Evolutionary conservation across 2,888 invertebrate species (phyloP), one percentile per base, ranked within the genome.

Genomic region (Marasmarcha lunaedactyla): DNA sequence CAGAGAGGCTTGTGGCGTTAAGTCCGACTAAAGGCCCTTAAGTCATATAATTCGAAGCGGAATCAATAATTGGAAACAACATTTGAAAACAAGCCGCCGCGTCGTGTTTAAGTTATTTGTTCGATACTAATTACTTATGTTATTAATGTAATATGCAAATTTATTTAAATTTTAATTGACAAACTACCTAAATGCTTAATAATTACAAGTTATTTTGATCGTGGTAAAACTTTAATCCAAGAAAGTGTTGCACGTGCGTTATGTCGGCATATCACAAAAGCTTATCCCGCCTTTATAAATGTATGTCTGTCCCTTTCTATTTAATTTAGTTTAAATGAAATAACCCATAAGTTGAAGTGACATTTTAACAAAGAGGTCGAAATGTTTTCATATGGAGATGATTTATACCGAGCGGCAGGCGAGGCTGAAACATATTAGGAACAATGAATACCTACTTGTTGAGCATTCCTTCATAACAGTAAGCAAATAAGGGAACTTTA

Each of bases 301-400:
- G 63, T 61, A 51, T 59, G 52, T 58, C 49, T 51, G 48, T 71
- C 68, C 61, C 64, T 64, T 62, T 72, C 71, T 52, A 65, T 70
- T 73, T 70, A 74, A 73, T 76, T 73, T 71, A 59, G 60, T 59
- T 76, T 68, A 74, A 71, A 70, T 70, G 77, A 65, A 79, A 67
- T 72, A 79, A 74, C 76, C 76, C 78, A 72, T 77, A 79, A 83
- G 78, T 76, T 63, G 72, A 60, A 71, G 74, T 78, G 83, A 83
- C 81, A 79, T 77, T 79, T 76, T 68, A 81, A 83, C 81, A 83
- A 81, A 72, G 58, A 67, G 59, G 62, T 70, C 69, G 74, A 77
- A 79, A 81, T 79, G 81, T 83, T 83, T 81, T 81, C 74, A 73
- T 79, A 76, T 79, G 71, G 63, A 72, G 76, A 81, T 83, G 83